These are phyloP conservation scores for Lucilia sericata DNA, from an alignment of 1,140 invertebrate genomes.

Conservation along the genomic window DNA sequence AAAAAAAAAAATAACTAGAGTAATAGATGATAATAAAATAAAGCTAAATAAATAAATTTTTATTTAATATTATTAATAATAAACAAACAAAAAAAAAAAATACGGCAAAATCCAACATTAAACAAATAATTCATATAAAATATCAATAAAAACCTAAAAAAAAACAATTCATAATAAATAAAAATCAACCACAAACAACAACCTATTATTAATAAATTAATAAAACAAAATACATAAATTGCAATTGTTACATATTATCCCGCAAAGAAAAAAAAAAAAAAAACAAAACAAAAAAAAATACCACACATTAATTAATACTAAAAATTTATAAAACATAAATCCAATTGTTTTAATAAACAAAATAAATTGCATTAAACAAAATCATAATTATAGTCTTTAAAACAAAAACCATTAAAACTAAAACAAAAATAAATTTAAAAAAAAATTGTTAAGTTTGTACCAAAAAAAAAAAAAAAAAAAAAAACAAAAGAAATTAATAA, in stretches of 20 bases:
- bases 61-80: constrained; percentile 34
- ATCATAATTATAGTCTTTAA: constrained; percentile 30
- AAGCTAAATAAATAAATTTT: constrained; percentile 33
- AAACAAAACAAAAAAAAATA: neutral
- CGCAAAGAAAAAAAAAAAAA: neutral
- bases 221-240: constrained; percentile 39
- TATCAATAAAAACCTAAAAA: constrained; percentile 36
- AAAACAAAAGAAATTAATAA: constrained; percentile 1
- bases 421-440: neutral
- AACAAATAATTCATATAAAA: constrained; percentile 33
- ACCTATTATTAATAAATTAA: constrained; percentile 39
- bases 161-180: constrained; percentile 33
- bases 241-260: constrained; percentile 43
- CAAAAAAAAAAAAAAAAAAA: constrained; percentile 35
- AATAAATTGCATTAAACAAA: constrained; percentile 32
- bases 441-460: constrained; percentile 43
- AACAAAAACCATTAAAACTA: constrained; percentile 2
- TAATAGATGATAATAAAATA: constrained; percentile 43
- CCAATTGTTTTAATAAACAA: constrained; percentile 21
- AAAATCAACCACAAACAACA: constrained; percentile 14
- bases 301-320: constrained; percentile 22
- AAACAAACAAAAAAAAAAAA: constrained; percentile 11
- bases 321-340: neutral
- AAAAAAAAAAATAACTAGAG: constrained; percentile 36
- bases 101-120: neutral